phyloP scores from a whole-genome alignment of 2,113 vertebrate species.

The Crotalus horridus region DNA sequence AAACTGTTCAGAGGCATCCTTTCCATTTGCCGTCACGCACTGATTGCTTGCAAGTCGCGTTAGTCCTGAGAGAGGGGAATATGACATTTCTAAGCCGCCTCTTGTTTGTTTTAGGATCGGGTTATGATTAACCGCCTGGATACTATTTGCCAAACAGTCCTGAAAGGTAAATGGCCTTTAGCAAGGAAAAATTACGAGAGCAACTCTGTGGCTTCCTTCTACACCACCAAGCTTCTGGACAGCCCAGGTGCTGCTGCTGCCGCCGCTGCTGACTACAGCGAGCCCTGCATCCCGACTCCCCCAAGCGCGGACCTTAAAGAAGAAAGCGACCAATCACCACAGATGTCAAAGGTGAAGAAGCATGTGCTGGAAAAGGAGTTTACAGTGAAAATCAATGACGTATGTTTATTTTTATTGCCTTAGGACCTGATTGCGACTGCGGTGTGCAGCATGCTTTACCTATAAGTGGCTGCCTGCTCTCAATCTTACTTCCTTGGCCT shows the following conservation, averaged over 20 bases:
- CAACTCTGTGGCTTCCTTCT: constrained; percentile 89
- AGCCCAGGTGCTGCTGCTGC: constrained; percentile 74
- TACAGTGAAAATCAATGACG: constrained; percentile 99
- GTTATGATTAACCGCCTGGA: constrained; percentile 98
- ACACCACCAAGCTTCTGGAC: constrained; percentile 96
- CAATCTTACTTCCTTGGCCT: constrained; percentile 73
- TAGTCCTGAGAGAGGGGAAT: not conserved
- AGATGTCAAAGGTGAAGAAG: constrained; percentile 99
- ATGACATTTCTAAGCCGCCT: rapidly evolving
- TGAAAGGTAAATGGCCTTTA: constrained; percentile 96
- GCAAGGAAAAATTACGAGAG: constrained; percentile 85
- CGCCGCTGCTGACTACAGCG: constrained; percentile 69
- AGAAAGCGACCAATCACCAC: constrained; percentile 86
- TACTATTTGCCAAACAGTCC: constrained; percentile 95
- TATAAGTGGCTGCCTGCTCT: constrained; percentile 84
- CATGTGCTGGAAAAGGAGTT: constrained; percentile 99
- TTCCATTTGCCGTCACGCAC: not conserved
- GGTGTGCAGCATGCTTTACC: constrained; percentile 87
- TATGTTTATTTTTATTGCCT: constrained; percentile 96
- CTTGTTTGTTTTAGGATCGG: constrained; percentile 78
- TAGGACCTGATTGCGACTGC: constrained; percentile 84
- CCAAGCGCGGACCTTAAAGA: constrained; percentile 70
- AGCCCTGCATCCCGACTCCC: constrained; percentile 67
- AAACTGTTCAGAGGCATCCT: not conserved
- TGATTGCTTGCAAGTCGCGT: not conserved